phyloP scores from a whole-genome alignment of 2,113 vertebrate genomes.

The Perccottus glenii region DNA sequence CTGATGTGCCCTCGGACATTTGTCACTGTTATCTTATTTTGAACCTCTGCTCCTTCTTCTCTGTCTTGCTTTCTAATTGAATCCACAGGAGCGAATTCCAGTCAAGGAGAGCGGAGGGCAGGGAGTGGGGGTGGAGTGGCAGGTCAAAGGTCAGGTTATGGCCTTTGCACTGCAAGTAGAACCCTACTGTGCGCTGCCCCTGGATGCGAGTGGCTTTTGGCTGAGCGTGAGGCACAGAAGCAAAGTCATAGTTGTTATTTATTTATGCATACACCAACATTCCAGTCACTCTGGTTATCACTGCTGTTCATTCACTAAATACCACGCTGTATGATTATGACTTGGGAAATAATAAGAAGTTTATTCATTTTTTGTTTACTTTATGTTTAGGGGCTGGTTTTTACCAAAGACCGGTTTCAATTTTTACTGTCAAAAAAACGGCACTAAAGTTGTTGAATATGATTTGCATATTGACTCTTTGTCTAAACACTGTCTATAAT shows the following conservation, averaged over 20 bases:
- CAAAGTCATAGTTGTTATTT: slow-evolving; percentile 30
- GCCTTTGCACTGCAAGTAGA: slow-evolving; percentile 54
- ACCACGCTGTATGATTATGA: background rate
- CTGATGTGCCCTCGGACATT: slow-evolving; percentile 31
- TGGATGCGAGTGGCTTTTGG: slow-evolving; percentile 21
- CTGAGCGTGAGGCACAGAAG: slow-evolving; percentile 18
- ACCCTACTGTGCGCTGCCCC: slow-evolving; percentile 55
- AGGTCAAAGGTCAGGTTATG: slow-evolving; percentile 58
- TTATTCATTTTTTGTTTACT: background rate
- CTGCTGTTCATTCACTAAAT: slow-evolving; percentile 14
- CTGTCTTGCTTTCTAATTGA: slow-evolving; percentile 56
- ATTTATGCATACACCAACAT: slow-evolving; percentile 39
- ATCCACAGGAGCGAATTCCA: slow-evolving; percentile 74
- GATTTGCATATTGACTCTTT: too few relatives aligned
- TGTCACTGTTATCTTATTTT: slow-evolving; percentile 60
- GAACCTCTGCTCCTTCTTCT: slow-evolving; percentile 11
- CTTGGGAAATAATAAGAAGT: background rate
- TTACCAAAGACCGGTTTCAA: background rate
- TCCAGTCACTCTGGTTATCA: slow-evolving; percentile 34
- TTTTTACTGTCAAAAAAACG: too few relatives aligned
- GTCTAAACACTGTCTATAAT: too few relatives aligned
- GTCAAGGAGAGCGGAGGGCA: slow-evolving; percentile 30
- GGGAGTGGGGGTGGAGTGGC: slow-evolving; percentile 41
- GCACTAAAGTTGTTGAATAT: too few relatives aligned
- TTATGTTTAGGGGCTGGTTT: background rate